phyloP scores from a whole-genome alignment of 2,888 invertebrate species.

The Brenthis hecate region DNA sequence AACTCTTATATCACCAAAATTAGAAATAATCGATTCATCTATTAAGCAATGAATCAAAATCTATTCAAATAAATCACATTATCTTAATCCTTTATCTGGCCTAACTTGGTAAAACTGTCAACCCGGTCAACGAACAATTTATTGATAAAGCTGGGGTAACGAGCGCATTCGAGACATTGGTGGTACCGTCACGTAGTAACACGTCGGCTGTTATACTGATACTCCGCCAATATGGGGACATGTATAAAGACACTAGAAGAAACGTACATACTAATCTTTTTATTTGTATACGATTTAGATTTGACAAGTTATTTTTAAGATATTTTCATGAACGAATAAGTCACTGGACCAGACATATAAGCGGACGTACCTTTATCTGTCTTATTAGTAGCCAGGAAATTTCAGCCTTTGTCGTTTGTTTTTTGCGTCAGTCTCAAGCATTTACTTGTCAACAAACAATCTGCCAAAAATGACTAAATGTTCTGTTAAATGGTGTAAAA shows the following conservation, averaged over 20 bases:
- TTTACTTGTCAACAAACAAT: too few relatives aligned
- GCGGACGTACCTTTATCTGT: too few relatives aligned
- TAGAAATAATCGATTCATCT: constrained; percentile 1
- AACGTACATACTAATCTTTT: not conserved
- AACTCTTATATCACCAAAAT: constrained; percentile 27
- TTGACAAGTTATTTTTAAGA: too few relatives aligned
- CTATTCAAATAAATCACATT: constrained; percentile 5
- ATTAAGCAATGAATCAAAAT: not conserved
- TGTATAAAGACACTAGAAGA: not conserved
- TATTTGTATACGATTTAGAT: too few relatives aligned
- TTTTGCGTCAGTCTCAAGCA: too few relatives aligned
- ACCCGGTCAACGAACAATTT: constrained; percentile 32
- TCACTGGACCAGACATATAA: too few relatives aligned
- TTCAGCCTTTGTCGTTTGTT: too few relatives aligned
- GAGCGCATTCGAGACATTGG: constrained; percentile 55
- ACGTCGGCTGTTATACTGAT: constrained; percentile 67
- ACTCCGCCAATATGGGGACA: constrained; percentile 42
- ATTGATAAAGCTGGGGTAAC: constrained; percentile 35
- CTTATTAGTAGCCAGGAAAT: too few relatives aligned
- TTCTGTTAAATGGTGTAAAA: too few relatives aligned
- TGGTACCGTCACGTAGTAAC: constrained; percentile 60
- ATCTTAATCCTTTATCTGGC: constrained; percentile 2
- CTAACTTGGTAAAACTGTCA: constrained; percentile 26
- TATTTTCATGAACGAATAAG: too few relatives aligned
- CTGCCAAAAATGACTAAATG: too few relatives aligned